Base-by-base conservation (phyloP, 2,113 vertebrate genomes). In the Toxotes jaculatrix region DNA sequence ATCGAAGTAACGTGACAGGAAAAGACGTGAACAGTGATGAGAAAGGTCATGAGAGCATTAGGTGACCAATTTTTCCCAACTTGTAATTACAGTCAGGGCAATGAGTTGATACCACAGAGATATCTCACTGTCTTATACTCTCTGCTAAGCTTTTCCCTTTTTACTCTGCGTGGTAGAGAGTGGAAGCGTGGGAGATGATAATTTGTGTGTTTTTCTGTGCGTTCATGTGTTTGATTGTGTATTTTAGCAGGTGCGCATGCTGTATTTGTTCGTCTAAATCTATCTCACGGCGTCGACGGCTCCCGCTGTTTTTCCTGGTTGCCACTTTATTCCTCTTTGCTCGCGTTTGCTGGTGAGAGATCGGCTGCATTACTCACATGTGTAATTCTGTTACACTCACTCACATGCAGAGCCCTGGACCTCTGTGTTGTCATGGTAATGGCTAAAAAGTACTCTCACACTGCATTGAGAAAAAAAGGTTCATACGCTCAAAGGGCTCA, bases 341-440 rank as follows among this genome's bases (percentile, higher is more conserved):
- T 60, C 27, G 27, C 27, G 27, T 27, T 27, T 27, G 27, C 27
- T 27, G 27, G 27, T 27, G 36, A 73, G 36, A 61, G 51, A 78
- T 51, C 32, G 5, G 47, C 77, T 38, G 40, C 64, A 66, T 80
- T 69, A 84, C 79, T 79, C 76, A 70, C 65, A 67, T 53, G 31
- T 17, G n/a, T 84, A 78, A 85, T 85, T 88, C 72, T 75, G n/a
- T 84, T 80, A 64, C 14, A 38, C 16, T 42, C 73, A 56, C 76
- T 65, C 69, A 42, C 79, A 74, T 31, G 56, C 55, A 56, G 13
- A 83, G 49, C 51, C 17, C 38, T 11, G 38, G 70, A 85, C 67
- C 59, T 80, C 47, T 68, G 40, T 68, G 80, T 76, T 93, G 84
- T 86, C 90, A 90, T 85, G 75, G 84, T 78, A 88, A 92, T 90